phyloP scores from a whole-genome alignment of 2,888 invertebrate genomes.

The Drosophila fulvimacula region DNA sequence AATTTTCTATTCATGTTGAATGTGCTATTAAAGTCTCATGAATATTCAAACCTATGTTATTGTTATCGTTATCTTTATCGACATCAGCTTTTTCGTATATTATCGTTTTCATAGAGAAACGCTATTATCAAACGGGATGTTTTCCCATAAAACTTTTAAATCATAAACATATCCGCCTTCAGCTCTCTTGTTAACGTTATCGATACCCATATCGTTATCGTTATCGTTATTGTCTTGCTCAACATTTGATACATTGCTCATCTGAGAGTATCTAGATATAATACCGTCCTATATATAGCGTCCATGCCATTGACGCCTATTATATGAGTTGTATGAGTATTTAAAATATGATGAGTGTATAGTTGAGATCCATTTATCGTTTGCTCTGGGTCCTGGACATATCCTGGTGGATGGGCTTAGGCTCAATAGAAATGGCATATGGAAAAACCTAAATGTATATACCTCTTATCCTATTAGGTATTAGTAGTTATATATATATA shows the following conservation, averaged over 20 bases:
- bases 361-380: constrained; percentile 20
- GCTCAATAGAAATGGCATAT: constrained; percentile 1
- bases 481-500: constrained; percentile 40
- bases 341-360: constrained; percentile 16
- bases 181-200: not conserved
- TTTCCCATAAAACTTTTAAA: not conserved
- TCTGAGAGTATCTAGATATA: constrained; percentile 7
- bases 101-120: not conserved
- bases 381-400: constrained; percentile 24
- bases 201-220: constrained; percentile 1
- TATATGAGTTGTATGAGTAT: constrained; percentile 28
- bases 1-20: not conserved
- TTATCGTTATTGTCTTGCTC: not conserved
- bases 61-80: constrained; percentile 14
- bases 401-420: constrained; percentile 31
- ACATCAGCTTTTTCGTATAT: not conserved
- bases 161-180: constrained; percentile 2
- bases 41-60: not conserved
- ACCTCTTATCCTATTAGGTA: constrained; percentile 74
- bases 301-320: constrained; percentile 50
- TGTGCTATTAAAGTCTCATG: not conserved
- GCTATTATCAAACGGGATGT: not conserved
- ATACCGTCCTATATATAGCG: constrained; percentile 64
- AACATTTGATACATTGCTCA: not conserved
- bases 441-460: constrained; percentile 71